A percentile compares a stretch with the other conserved stretches of the same genome.
Evolutionary conservation across 2,113 vertebrate species (phyloP).

Genomic region (Hemichromis elongatus): DNA sequence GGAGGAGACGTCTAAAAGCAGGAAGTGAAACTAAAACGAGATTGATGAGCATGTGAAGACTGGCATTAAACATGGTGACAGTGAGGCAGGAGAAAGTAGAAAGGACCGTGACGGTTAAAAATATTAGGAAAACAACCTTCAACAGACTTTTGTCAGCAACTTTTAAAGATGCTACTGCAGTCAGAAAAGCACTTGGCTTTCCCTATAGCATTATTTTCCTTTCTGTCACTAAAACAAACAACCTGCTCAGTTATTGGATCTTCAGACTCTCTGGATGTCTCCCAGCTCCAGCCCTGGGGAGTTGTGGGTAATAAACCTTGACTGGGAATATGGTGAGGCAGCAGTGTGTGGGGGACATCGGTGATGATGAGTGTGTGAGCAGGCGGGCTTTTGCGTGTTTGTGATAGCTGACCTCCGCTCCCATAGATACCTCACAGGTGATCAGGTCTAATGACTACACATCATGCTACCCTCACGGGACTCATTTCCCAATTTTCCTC

Average conservation of each 20-base stretch:
- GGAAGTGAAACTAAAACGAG: not conserved
- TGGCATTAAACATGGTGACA: rapidly evolving
- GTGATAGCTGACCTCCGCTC: not conserved
- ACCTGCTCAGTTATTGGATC: not conserved
- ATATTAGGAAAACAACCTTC: not conserved
- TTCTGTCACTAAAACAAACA: not conserved
- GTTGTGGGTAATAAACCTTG: constrained; percentile 10
- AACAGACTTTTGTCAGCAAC: not conserved
- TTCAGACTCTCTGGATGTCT: not conserved
- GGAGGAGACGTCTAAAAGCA: not conserved
- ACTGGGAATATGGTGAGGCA: not conserved
- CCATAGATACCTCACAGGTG: not conserved
- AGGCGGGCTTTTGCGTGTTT: not conserved
- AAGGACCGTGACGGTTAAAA: not conserved
- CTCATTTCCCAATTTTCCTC: constrained; percentile 6
- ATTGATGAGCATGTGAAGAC: not conserved
- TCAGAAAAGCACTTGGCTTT: not conserved
- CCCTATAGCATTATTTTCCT: rapidly evolving
- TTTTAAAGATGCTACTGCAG: not conserved
- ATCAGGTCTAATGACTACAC: constrained; percentile 23
- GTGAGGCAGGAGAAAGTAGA: not conserved
- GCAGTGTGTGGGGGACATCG: not conserved
- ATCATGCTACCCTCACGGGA: not conserved
- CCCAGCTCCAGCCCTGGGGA: not conserved
- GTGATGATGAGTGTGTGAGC: not conserved